These are phyloP conservation scores for Apis laboriosa DNA, from an alignment of 1,140 invertebrate genomes.

Conservation along the genomic window DNA sequence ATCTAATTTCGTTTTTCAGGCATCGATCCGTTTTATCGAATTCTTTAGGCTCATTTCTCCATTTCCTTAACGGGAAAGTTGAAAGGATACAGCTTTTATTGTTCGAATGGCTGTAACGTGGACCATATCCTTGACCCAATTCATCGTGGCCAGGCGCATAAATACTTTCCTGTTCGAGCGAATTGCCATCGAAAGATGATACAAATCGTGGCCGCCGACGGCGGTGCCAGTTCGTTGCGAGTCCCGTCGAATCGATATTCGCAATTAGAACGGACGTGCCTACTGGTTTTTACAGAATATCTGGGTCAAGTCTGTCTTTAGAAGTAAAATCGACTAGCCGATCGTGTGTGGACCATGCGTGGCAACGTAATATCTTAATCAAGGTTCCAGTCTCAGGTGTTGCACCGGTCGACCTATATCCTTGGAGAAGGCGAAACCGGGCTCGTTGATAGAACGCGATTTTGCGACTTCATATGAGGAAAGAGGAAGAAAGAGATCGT, in stretches of 20 bases:
- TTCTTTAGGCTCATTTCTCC: not conserved
- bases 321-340: conserved; percentile 53
- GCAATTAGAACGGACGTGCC: conserved; percentile 52
- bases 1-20: too few relatives aligned
- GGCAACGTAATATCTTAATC: conserved; percentile 65
- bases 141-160: conserved; percentile 47
- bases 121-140: conserved; percentile 62
- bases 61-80: not conserved
- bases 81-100: conserved; percentile 28
- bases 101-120: not conserved
- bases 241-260: conserved; percentile 47
- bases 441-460: conserved; percentile 39
- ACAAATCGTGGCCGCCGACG: conserved; percentile 35
- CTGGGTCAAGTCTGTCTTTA: conserved; percentile 63
- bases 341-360: conserved; percentile 46
- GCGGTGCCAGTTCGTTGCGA: not conserved
- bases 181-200: conserved; percentile 60
- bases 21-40: not conserved
- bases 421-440: conserved; percentile 47
- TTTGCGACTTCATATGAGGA: conserved; percentile 14
- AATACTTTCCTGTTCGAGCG: conserved; percentile 61
- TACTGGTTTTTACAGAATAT: conserved; percentile 45
- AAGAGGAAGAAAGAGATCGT: not conserved
- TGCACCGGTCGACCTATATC: conserved; percentile 48
- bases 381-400: conserved; percentile 58